Base-by-base conservation (phyloP, 2,888 invertebrate species). In the Helicoverpa assulta region DNA sequence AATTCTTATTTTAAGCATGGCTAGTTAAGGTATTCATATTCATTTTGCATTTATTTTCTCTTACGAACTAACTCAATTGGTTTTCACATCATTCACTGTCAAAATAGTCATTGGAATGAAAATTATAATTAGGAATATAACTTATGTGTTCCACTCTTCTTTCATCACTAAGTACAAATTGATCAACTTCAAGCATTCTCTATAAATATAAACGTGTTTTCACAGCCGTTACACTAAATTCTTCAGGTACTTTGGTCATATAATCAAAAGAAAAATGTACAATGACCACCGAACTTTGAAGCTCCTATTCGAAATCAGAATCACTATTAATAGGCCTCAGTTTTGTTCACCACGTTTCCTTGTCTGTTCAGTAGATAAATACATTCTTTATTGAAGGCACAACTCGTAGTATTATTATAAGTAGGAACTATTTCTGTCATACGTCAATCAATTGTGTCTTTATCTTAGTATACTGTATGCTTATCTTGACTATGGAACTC, bases 161-260 rank as follows among this genome's bases (percentile, higher is more conserved):
- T n/a, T n/a, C 14, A 14, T 51, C 50, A 54, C 60, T 65, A 43
- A 79, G 58, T 55, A 75, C 55, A 19, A 55, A 65, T n/a, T 68
- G 43, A 29, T 76, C 14, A 62, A 51, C 18, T 50, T 55, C 68
- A 70, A 66, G 26, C 70, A 55, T 69, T 60, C 43, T 50, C 14
- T 55, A 65, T 67, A 66, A 68, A 69, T 75, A 71, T 69, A 67
- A 71, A 67, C 69, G 33, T 69, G 16, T 62, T 66, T 67, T 84
- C 83, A 83, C 83, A 83, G 85, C 83, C 85, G 14, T 40, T 43
- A 65, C 67, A 16, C 57, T 66, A 70, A 74, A 70, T 65, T 62
- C 64, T 59, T 73, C 68, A 84, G 78, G 78, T 84, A 74, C 83
- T 69, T 66, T 70, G 70, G 80, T 58, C 70, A 72, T 61, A 53